Base-by-base conservation (phyloP, 2,888 invertebrate species). In the Cenopis cana region DNA sequence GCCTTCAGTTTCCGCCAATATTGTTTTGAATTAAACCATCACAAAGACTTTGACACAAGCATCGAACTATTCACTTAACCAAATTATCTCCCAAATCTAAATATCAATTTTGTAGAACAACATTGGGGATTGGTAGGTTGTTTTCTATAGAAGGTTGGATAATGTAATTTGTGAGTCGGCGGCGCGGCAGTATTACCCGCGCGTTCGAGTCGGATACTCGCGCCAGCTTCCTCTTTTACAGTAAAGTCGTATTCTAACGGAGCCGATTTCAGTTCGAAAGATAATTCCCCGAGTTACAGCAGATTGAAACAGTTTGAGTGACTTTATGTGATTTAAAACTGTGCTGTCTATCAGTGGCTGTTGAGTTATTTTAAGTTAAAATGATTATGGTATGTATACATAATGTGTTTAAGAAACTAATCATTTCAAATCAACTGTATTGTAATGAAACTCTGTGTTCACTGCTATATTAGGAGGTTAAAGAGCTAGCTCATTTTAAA, bases 1-100 rank as follows among this genome's bases (percentile, higher is more conserved):
- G 33, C 24, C 46, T 12, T 41, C 33, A 41, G 50, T 14, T 36
- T 18, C 38, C 62, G 57, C 59, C 59, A 66, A 54, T 66, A 60
- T 66, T 60, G 54, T 46, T 69, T 64, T 57, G 33, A 65, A 65
- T 70, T 65, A 65, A 70, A 33, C 36, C 57, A 49, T 68, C 61
- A 14, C 56, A 33, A 57, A 46, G 17, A 29, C 18, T 49, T 49
- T 5, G 9, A 18, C 11, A 12, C 49, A 20, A 18, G 20, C 46
- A 18, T n/a, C 41, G 18, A 41, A 38, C 38, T 24, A 41, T 41
- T 60, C 61, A 61, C 20, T 50, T 38, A 38, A 38, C 20, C 49
- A 29, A 57, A 17, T 36, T 36, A 54, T 6, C 46, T 18, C 17
- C 41, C 41, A 55, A 46, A 20, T 50, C 49, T 57, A 57, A 64